Evolutionary conservation across 2,888 invertebrate species (phyloP), one percentile per base, ranked within the genome.

Genomic region (Drosophila neutralis): DNA sequence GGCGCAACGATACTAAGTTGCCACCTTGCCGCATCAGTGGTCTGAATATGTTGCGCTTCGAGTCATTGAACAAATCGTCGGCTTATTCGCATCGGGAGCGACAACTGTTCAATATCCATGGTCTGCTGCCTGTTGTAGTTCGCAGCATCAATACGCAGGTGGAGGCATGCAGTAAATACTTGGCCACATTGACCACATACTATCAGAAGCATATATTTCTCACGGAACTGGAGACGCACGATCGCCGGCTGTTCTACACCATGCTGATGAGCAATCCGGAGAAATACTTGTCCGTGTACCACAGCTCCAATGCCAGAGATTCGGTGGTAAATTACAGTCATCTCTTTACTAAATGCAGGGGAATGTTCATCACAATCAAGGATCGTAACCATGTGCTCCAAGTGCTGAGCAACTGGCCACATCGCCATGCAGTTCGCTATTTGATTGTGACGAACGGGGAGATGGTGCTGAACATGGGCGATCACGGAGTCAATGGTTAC

Each of bases 321-420:
- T 1, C 71, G 27, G n/a, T 84, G 1, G 27, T 29, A 10, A 21
- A 48, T 2, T 78, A 48, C 18, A 45, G 69, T 15, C 2, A 49
- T 1, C 3, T 68, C 0, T 52, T 13, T 1, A 18, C 18, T 0
- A 6, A 11, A 0, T 4, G 21, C 0, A 56, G 45, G 4, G 73
- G 75, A 11, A 15, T 87, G 56, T 84, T 35, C 7, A 24, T 87
- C 0, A 78, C 64, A 27, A 71, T 75, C 11, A 87, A 76, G 65
- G 87, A 87, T 57, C 70, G 74, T 0, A 85, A 88, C 0, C 85
- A 87, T 13, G 18, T 87, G 1, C 60, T 64, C 7, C 38, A 84
- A 0, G 33, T 78, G 11, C 57, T 87, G 1, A 18, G 29, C 31
- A 87, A 89, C 15, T 90, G 74, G 74, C 90, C 90, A 1, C 1